A percentile compares a stretch with the other conserved stretches of the same genome.
These are phyloP conservation scores for Patella depressa DNA, from an alignment of 2,888 invertebrate species.

Conservation along the genomic window DNA sequence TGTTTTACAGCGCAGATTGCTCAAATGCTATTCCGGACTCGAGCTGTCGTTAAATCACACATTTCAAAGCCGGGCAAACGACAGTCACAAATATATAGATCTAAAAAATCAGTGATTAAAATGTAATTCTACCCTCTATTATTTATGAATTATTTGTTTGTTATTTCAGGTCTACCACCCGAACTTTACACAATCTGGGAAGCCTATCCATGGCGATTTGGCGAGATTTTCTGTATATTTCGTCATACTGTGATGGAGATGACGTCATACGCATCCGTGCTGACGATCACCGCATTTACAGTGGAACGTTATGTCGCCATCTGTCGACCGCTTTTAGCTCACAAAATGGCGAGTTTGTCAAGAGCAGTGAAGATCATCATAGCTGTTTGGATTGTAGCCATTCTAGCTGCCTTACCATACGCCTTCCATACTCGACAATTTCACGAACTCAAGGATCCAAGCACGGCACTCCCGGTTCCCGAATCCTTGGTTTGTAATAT, in stretches of 20 bases:
- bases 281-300: slow-evolving; percentile 92
- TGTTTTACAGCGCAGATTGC: no score
- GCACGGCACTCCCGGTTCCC: slow-evolving; percentile 37
- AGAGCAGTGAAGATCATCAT: slow-evolving; percentile 85
- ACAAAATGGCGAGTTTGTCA: slow-evolving; percentile 86
- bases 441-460: slow-evolving; percentile 39
- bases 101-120: no score
- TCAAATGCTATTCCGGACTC: no score
- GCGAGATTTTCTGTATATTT: slow-evolving; percentile 70
- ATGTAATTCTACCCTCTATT: no score
- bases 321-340: slow-evolving; percentile 83
- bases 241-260: slow-evolving; percentile 71
- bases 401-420: slow-evolving; percentile 77
- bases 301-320: slow-evolving; percentile 90
- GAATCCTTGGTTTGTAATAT: slow-evolving; percentile 61
- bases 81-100: no score
- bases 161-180: slow-evolving; percentile 68
- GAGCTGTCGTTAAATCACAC: no score
- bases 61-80: no score
- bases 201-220: slow-evolving; percentile 71
- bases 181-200: slow-evolving; percentile 72
- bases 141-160: slow-evolving; percentile 2
- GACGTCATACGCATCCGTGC: slow-evolving; percentile 89
- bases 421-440: slow-evolving; percentile 56
- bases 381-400: slow-evolving; percentile 82